phyloP scores from a whole-genome alignment of 2,888 invertebrate species.

The Unio delphinus region DNA sequence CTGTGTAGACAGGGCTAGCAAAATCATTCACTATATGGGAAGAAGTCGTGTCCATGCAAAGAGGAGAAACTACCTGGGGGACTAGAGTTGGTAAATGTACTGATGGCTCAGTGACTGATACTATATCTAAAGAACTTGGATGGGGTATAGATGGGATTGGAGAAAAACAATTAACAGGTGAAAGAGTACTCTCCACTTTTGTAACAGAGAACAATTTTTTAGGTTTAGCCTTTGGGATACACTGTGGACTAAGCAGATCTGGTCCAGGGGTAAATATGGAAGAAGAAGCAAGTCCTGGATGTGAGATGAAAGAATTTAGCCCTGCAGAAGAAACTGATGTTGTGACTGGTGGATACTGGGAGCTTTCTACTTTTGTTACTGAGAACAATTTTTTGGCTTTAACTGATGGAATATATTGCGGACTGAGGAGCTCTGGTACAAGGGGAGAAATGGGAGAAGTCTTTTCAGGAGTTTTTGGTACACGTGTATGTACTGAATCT shows the following conservation, averaged over 20 bases:
- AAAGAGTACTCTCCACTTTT: constrained; percentile 22
- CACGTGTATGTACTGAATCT: too few relatives aligned
- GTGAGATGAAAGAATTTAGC: neutral
- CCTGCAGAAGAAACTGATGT: neutral
- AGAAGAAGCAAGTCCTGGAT: too few relatives aligned
- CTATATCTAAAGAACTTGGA: constrained; percentile 1
- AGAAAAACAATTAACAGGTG: constrained; percentile 2
- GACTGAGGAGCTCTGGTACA: constrained; percentile 56
- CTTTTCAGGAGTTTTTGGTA: too few relatives aligned
- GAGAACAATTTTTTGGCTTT: constrained; percentile 63
- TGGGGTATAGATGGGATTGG: constrained; percentile 2
- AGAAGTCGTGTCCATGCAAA: constrained; percentile 2
- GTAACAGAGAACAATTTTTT: constrained; percentile 64
- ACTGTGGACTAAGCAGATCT: constrained; percentile 61
- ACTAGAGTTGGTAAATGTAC: constrained; percentile 5
- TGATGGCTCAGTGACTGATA: constrained; percentile 1
- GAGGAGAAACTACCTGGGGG: neutral
- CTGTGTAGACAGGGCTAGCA: neutral
- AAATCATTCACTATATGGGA: neutral
- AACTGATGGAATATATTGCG: constrained; percentile 58
- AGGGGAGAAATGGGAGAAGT: constrained; percentile 20
- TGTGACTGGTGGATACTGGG: neutral
- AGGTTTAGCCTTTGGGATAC: constrained; percentile 52
- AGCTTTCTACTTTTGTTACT: constrained; percentile 45
- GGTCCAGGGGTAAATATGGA: constrained; percentile 31